Evolutionary conservation across 1,140 invertebrate genomes (phyloP), one percentile per base, ranked within the genome.

Genomic region (Drosophila pallidifrons): DNA sequence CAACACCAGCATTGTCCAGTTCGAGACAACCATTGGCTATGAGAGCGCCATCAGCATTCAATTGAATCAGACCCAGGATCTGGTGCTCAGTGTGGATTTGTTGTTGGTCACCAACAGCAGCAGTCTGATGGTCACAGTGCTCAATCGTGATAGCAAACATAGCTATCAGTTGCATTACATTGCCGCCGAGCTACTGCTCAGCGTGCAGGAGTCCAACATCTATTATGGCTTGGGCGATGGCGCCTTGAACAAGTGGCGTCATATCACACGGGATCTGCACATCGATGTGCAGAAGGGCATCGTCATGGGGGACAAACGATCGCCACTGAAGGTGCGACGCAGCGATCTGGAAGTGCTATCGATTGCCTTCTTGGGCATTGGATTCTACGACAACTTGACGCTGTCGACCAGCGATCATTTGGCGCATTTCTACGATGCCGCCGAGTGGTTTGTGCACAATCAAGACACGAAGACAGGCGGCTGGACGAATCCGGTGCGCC

Each of bases 251-350:
- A 94, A 94, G 46, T 99, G 98, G 98, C 95, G 95, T 49, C 94
- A 95, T 77, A 91, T 99, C 2, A 97, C 97, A 0, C 94, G 99
- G 59, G 98, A 99, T 91, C 93, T 99, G 16, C 94, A 97, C 58
- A 96, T 98, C 52, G 99, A 99, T 93, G 94, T 99, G 69, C 96
- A 98, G 91, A 99, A 99, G 93, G 98, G 95, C 71, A 95, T 95
- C 83, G 95, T 93, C 74, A 93, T 94, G 61, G 93, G 94, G 70
- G 95, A 95, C 77, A 94, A 94, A 11, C 95, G 95, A 87, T 94
- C 94, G 54, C 68, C 71, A 5, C 35, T 82, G 1, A 96, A 96
- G 93, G 93, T 97, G 3, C 94, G 96, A 0, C 94, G 95, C 75
- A 96, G 95, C n/a, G 97, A 97, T 89, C 94, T 97, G 78, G 96